Conservation (phyloP, 2,888 invertebrate species). For the Mycalesis mineus region DNA sequence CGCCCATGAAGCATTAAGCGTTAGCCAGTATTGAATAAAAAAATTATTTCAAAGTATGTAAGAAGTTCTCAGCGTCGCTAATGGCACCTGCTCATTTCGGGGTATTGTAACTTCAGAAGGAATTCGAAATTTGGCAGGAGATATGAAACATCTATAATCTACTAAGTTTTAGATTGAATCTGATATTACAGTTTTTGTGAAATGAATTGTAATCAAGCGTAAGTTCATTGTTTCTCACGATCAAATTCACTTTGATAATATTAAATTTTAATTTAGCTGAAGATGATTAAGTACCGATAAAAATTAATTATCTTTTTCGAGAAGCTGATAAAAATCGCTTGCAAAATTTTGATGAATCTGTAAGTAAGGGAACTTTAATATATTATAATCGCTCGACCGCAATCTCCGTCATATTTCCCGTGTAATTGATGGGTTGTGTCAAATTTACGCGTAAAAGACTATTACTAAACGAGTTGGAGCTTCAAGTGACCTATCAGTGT, state of each 20-base stretch:
- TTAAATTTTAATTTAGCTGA: background rate
- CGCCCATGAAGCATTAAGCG: too few species aligned
- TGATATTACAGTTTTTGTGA: background rate
- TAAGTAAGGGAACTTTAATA: slow-evolving; percentile 3
- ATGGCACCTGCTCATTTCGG: too few species aligned
- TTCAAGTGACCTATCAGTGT: slow-evolving; percentile 38
- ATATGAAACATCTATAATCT: background rate
- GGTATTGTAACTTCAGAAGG: too few species aligned
- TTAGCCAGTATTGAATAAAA: too few species aligned
- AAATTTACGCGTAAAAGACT: slow-evolving; percentile 34
- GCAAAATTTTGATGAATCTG: slow-evolving; percentile 1
- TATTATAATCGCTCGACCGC: background rate
- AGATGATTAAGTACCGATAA: slow-evolving; percentile 3
- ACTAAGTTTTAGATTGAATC: background rate
- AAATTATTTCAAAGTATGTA: too few species aligned
- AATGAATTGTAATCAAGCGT: background rate
- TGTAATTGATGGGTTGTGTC: slow-evolving; percentile 17
- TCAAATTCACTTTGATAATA: background rate
- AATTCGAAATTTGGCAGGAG: too few species aligned
- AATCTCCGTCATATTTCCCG: background rate
- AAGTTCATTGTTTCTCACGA: slow-evolving; percentile 24
- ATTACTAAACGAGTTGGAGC: slow-evolving; percentile 35
- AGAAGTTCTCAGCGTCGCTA: too few species aligned
- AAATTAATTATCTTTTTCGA: background rate
- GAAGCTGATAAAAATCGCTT: slow-evolving; percentile 2